Percentiles rank a stretch among this genome's conserved stretches.
Conservation (phyloP, 1,140 invertebrate genomes). For the Monochamus saltuarius region DNA sequence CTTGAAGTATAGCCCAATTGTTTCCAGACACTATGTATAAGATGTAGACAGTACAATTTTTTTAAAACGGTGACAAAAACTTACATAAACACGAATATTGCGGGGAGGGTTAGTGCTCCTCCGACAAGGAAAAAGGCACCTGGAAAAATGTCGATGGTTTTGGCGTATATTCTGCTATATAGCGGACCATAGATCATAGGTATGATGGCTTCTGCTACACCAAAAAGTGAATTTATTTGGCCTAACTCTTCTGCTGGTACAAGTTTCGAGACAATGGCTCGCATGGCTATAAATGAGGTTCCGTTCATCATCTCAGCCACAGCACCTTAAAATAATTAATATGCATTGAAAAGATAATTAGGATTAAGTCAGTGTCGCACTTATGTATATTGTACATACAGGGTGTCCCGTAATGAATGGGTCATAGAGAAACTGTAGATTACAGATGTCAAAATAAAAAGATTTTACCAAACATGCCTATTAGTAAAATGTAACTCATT, state of each 20-base stretch:
- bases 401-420: too few relatives aligned
- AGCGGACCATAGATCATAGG: constrained; percentile 76
- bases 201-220: constrained; percentile 76
- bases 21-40: too few relatives aligned
- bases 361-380: too few relatives aligned
- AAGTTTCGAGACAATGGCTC: constrained; percentile 76
- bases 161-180: constrained; percentile 71
- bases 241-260: constrained; percentile 70
- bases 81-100: constrained; percentile 78
- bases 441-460: too few relatives aligned
- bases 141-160: constrained; percentile 70
- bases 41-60: too few relatives aligned
- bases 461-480: too few relatives aligned
- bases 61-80: constrained; percentile 41
- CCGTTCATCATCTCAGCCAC: constrained; percentile 75
- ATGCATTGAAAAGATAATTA: too few relatives aligned
- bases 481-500: too few relatives aligned
- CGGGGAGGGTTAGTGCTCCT: constrained; percentile 69
- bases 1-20: too few relatives aligned
- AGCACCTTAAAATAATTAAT: constrained; percentile 59
- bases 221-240: constrained; percentile 78
- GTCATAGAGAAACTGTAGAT: too few relatives aligned
- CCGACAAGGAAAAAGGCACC: constrained; percentile 79
- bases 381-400: too few relatives aligned
- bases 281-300: constrained; percentile 75